Evolutionary conservation across 1,140 invertebrate species (phyloP).

Genomic region (Trachelipus rathkii): DNA sequence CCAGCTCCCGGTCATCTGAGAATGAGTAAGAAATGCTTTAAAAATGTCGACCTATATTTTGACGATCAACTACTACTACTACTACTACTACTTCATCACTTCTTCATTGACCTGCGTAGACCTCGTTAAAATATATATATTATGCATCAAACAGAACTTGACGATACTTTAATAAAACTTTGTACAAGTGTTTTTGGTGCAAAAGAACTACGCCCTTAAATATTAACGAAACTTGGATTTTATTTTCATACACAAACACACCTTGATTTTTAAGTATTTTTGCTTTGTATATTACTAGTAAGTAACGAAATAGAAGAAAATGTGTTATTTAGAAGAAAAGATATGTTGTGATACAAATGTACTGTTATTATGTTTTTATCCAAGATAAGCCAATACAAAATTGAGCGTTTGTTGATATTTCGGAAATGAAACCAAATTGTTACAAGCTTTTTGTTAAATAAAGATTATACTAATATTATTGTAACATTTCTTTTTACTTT

Average conservation of each 20-base stretch:
- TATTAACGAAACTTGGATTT: too few species aligned
- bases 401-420: background rate
- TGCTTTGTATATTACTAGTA: background rate
- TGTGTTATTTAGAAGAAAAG: constrained; percentile 4
- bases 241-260: too few species aligned
- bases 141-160: background rate
- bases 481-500: background rate
- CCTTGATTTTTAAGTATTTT: too few species aligned
- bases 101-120: background rate
- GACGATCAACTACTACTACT: background rate
- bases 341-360: background rate
- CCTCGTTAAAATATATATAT: background rate
- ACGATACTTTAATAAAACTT: background rate
- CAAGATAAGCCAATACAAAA: background rate
- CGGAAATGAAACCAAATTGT: background rate
- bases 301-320: too few species aligned
- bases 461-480: background rate
- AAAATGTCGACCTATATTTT: background rate
- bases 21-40: background rate
- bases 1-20: too few species aligned
- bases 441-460: background rate
- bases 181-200: too few species aligned
- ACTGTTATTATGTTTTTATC: background rate
- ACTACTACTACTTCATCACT: background rate
- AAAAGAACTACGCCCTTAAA: too few species aligned